Conservation (phyloP, 2,888 invertebrate species). For the Agrilus mali region DNA sequence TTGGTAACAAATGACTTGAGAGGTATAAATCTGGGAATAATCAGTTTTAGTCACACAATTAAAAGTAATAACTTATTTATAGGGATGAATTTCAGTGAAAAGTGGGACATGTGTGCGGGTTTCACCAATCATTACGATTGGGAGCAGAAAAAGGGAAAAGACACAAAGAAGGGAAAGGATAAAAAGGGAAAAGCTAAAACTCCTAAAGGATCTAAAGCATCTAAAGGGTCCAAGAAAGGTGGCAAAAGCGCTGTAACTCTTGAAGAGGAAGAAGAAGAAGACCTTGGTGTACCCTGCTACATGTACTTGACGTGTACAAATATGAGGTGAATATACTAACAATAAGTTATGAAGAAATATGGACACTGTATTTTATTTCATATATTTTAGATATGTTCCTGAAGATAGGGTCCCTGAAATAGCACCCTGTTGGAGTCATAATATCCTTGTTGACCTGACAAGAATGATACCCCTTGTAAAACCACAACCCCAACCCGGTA, state of each 20-base stretch:
- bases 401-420: slow-evolving; percentile 21
- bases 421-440: slow-evolving; percentile 28
- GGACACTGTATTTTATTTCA: not conserved
- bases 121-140: slow-evolving; percentile 22
- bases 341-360: not conserved
- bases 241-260: slow-evolving; percentile 6
- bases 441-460: slow-evolving; percentile 28
- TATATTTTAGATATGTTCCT: not conserved
- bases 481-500: slow-evolving; percentile 23
- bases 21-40: slow-evolving; percentile 11
- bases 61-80: not conserved
- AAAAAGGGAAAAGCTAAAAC: slow-evolving; percentile 2
- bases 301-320: slow-evolving; percentile 16
- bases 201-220: not conserved
- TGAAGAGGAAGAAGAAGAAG: slow-evolving; percentile 1
- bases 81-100: slow-evolving; percentile 15
- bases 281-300: slow-evolving; percentile 10
- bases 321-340: slow-evolving; percentile 13
- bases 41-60: too few relatives aligned
- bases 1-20: slow-evolving; percentile 20
- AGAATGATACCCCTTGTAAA: slow-evolving; percentile 30
- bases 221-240: slow-evolving; percentile 6
- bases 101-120: slow-evolving; percentile 24
- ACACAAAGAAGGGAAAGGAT: not conserved
- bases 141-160: slow-evolving; percentile 7